Evolutionary conservation across 2,797 vertebrate genomes (phyloP), one percentile per base, ranked within the genome.

Genomic region (Falco naumanni): DNA sequence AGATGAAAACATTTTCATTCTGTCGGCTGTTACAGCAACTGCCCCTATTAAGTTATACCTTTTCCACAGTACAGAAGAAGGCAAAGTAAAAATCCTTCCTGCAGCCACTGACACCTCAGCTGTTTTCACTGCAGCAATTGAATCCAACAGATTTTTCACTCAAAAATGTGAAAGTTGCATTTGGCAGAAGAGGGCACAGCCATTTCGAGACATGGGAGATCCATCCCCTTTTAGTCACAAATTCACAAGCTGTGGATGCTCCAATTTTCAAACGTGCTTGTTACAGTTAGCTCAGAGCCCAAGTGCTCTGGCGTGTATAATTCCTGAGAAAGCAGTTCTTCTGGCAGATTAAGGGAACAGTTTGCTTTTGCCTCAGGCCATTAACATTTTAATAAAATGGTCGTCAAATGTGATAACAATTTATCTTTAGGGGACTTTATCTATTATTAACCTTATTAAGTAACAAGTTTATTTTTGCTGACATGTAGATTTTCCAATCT

Each of bases 341-440:
- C 95, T 97, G 95, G 94, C 93, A 98, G 97, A 97, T 97, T 97
- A 98, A 96, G 95, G 68, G 95, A 97, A 98, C 95, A 97, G 97
- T 98, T 97, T 98, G 95, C 96, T 97, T 98, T 98, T 96, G 97
- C 98, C 97, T 98, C 94, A 95, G 96, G 97, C 97, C 95, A 95
- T 97, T 97, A 98, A 97, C 96, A 98, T 98, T 98, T 98, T 97
- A 98, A 98, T 98, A 97, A 97, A 98, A 97, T 66, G 77, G 95
- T 96, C 91, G 2, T 97, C 97, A 97, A 97, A 95, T 97, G 93
- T 97, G 97, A 97, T 98, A 98, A 97, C 93, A 97, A 96, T 96
- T 97, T 96, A 91, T 97, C 95, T 98, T 97, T 95, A 94, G 78
- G 94, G 93, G 68, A 96, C 95, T 97, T 97, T 97, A 96, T 97